Base-by-base conservation (phyloP, 1,140 invertebrate genomes). In the Cecropterus lyciades region DNA sequence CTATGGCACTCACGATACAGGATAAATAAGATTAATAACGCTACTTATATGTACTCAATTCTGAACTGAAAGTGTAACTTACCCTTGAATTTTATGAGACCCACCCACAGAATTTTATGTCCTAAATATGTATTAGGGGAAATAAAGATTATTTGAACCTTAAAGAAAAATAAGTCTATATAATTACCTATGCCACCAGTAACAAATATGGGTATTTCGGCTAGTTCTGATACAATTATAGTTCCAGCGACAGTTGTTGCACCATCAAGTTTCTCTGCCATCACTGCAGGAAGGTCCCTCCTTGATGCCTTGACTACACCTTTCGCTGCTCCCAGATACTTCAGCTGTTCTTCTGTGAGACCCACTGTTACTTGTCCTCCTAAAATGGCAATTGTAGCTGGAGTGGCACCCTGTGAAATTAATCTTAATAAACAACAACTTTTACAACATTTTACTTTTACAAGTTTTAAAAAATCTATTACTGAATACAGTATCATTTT, bases 241-340 rank as follows among this genome's bases (percentile, higher is more conserved):
- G 99, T 99, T 4, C 96, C 98, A 5, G 98, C 96, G 0, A 99
- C 99, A 0, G 99, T 99, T 0, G 98, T 99, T 1, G 99, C 99
- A 7, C 98, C 99, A 93, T 96, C 95, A 27, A 95, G 79, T 63
- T 93, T 92, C 84, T 95, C 91, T n/a, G 95, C 94, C 8, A 97
- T 69, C 16, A 96, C 94, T 75, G 94, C 95, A 0, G 97, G 94
- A 24, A 99, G 93, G 93, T 99, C 99, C 66, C 98, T 93, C 48
- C 96, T 91, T 0, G 98, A 99, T 11, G 96, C 95, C 92, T 98
- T 98, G 7, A 96, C 77, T 24, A 94, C 81, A 0, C 73, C 80
- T 33, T 88, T 88, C 7, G 91, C 91, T 49, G 93, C 79, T 0
- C 94, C 95, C 8, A 98, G 87, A 48, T 83, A 80, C 76, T 94